Evolutionary conservation across 2,113 vertebrate species (phyloP).

Genomic region (Mola mola): DNA sequence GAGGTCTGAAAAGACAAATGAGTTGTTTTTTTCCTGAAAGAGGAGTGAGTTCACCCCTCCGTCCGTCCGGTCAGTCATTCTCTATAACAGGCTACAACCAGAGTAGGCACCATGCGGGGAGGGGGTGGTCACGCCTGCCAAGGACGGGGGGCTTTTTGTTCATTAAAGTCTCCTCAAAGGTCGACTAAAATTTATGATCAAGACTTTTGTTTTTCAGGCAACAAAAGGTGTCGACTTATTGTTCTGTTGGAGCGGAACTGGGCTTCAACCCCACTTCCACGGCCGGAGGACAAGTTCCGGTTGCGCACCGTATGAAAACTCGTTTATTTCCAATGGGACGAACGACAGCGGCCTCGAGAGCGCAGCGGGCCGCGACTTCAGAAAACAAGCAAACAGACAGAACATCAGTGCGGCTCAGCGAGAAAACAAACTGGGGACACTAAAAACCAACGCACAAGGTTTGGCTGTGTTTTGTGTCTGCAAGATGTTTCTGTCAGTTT

Average conservation of each 20-base stretch:
- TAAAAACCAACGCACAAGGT: no score
- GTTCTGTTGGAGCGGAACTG: no score
- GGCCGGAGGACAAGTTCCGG: no score
- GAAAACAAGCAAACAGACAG: background rate
- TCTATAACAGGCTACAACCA: constrained; percentile 63
- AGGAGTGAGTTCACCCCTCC: constrained; percentile 41
- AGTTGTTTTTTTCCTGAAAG: constrained; percentile 69
- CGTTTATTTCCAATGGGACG: no score
- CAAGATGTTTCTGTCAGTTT: no score
- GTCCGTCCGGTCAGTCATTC: constrained; percentile 37
- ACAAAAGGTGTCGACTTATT: no score
- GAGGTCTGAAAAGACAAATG: constrained; percentile 56
- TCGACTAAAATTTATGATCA: no score
- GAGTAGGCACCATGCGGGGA: constrained; percentile 78
- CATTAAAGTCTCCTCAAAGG: constrained; percentile 15
- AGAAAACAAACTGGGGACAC: background rate
- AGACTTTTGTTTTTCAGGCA: no score
- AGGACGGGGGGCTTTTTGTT: constrained; percentile 6
- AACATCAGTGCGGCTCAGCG: background rate
- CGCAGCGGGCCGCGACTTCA: no score
- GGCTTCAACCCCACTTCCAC: no score
- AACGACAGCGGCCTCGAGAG: background rate
- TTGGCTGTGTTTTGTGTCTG: no score
- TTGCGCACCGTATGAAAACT: no score
- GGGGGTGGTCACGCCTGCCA: constrained; percentile 9